phyloP scores from a whole-genome alignment of 1,140 invertebrate species.

The Psix sp. region DNA sequence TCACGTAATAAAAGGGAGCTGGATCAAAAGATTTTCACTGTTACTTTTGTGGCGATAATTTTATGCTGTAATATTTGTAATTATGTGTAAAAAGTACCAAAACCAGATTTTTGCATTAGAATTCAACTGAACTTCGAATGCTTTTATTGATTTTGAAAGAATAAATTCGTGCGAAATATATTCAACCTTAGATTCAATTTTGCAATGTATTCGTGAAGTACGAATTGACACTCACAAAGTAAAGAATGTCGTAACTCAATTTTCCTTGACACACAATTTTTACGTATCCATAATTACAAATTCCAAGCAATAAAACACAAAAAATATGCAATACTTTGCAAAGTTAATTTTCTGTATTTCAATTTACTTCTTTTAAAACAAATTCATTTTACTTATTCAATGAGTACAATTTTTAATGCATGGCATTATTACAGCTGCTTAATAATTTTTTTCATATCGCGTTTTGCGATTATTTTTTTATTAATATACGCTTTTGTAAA shows the following conservation, averaged over 20 bases:
- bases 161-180: slow-evolving; percentile 6
- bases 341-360: no score
- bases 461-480: no score
- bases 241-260: slow-evolving; percentile 9
- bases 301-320: no score
- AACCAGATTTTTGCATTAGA: slow-evolving; percentile 10
- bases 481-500: no score
- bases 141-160: slow-evolving; percentile 16
- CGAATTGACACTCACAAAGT: slow-evolving; percentile 25
- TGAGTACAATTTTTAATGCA: no score
- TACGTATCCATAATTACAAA: slow-evolving; percentile 7
- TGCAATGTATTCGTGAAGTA: slow-evolving; percentile 6
- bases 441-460: no score
- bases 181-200: slow-evolving; percentile 16
- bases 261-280: slow-evolving; percentile 6
- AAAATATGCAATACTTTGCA: no score
- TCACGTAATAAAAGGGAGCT: neutral
- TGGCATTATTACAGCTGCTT: no score
- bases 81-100: slow-evolving; percentile 7
- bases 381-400: no score
- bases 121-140: slow-evolving; percentile 3
- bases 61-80: slow-evolving; percentile 9
- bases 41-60: slow-evolving; percentile 8
- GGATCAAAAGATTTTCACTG: slow-evolving; percentile 17
- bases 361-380: no score